These are phyloP conservation scores for Leuctra nigra DNA, from an alignment of 2,888 invertebrate genomes.

Conservation along the genomic window DNA sequence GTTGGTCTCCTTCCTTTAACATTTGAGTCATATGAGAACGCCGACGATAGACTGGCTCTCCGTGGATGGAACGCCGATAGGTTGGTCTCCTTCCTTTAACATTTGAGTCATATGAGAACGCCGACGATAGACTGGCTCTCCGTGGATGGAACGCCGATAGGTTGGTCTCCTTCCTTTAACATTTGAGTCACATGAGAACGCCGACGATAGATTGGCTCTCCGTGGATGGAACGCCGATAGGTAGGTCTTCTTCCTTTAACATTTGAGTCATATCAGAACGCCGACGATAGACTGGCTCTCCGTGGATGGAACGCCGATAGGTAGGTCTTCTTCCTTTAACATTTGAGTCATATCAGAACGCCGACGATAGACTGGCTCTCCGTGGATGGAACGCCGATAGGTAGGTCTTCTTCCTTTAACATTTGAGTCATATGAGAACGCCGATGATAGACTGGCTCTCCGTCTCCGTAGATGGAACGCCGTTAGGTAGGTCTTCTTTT, in stretches of 20 bases:
- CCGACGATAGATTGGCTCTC: slow-evolving; percentile 38
- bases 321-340: no score
- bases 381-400: slow-evolving; percentile 54
- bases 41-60: slow-evolving; percentile 38
- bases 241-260: no score
- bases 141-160: slow-evolving; percentile 54
- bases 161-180: no score
- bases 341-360: no score
- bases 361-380: slow-evolving; percentile 69
- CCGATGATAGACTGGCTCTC: slow-evolving; percentile 69
- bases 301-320: slow-evolving; percentile 54
- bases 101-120: no score
- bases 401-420: no score
- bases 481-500: no score
- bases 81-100: no score
- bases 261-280: no score
- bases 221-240: slow-evolving; percentile 54
- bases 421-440: no score
- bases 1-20: neutral
- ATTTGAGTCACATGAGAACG: no score
- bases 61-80: slow-evolving; percentile 54
- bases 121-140: slow-evolving; percentile 38
- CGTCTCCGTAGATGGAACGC: slow-evolving; percentile 60
- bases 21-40: no score
- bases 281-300: slow-evolving; percentile 38